A percentile compares a stretch with the other conserved stretches of the same genome.
phyloP scores from a whole-genome alignment of 2,888 invertebrate species.

The Taenaris catops region DNA sequence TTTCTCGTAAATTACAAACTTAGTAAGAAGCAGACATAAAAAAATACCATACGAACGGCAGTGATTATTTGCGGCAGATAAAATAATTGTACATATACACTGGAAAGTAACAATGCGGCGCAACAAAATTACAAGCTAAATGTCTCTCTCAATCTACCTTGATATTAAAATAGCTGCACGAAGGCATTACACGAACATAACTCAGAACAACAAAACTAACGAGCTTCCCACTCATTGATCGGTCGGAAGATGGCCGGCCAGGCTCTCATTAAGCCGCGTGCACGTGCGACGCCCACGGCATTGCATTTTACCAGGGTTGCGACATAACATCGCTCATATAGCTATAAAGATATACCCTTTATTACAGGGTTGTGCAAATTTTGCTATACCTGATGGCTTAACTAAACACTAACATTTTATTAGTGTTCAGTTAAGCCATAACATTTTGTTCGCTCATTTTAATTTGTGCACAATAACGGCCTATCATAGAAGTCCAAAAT shows the following conservation, averaged over 20 bases:
- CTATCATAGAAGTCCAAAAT: too few species aligned
- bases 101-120: constrained; percentile 16
- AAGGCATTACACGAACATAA: constrained; percentile 23
- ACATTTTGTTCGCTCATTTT: too few species aligned
- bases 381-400: too few species aligned
- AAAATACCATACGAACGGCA: background rate
- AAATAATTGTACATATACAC: constrained; percentile 12
- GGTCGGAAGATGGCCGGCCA: constrained; percentile 52
- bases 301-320: constrained; percentile 26
- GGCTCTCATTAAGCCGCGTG: constrained; percentile 54
- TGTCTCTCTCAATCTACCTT: constrained; percentile 19
- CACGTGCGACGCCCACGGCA: constrained; percentile 67
- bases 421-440: too few species aligned
- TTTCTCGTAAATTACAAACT: too few species aligned
- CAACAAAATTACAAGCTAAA: constrained; percentile 24
- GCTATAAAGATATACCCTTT: background rate
- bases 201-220: constrained; percentile 40
- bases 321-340: constrained; percentile 9
- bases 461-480: too few species aligned
- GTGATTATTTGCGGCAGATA: constrained; percentile 9
- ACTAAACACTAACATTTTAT: too few species aligned
- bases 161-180: constrained; percentile 24
- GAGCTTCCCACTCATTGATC: constrained; percentile 45
- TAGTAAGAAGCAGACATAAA: too few species aligned
- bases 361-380: background rate